Conservation (phyloP, 2,113 vertebrate genomes). For the Aix galericulata region DNA sequence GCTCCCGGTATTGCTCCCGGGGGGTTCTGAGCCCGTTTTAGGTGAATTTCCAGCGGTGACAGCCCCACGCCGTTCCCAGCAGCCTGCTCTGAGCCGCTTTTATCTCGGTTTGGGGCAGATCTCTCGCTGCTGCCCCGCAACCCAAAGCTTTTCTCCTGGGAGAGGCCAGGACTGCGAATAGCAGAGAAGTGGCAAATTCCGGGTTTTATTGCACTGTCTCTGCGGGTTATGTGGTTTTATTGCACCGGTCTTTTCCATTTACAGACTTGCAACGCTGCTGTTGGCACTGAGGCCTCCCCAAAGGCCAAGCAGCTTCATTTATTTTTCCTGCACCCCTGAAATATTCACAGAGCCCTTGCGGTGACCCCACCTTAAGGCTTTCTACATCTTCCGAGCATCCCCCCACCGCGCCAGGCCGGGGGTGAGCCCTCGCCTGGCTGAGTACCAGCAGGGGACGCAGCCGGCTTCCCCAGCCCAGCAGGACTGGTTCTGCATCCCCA, state of each 20-base stretch:
- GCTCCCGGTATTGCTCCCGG: neutral
- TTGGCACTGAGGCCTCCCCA: neutral
- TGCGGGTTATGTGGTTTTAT: too few species aligned
- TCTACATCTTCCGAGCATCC: neutral
- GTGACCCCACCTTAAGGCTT: neutral
- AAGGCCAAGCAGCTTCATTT: neutral
- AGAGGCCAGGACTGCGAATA: neutral
- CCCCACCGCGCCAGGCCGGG: neutral
- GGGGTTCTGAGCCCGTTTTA: neutral
- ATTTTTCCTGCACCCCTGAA: neutral
- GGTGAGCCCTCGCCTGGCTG: rapidly evolving
- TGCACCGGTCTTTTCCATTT: rapidly evolving
- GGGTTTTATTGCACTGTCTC: neutral
- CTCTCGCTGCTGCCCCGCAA: neutral
- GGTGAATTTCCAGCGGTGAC: rapidly evolving
- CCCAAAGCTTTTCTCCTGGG: neutral
- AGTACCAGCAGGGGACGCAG: neutral
- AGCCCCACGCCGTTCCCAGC: neutral
- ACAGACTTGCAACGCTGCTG: neutral
- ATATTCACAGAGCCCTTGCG: neutral
- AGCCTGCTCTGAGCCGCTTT: neutral
- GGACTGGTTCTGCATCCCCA: neutral
- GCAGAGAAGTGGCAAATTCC: neutral
- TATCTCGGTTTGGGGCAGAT: neutral
- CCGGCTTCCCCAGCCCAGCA: neutral